Evolutionary conservation across 2,113 vertebrate species (phyloP), one percentile per base, ranked within the genome.

Genomic region (Colius striatus): DNA sequence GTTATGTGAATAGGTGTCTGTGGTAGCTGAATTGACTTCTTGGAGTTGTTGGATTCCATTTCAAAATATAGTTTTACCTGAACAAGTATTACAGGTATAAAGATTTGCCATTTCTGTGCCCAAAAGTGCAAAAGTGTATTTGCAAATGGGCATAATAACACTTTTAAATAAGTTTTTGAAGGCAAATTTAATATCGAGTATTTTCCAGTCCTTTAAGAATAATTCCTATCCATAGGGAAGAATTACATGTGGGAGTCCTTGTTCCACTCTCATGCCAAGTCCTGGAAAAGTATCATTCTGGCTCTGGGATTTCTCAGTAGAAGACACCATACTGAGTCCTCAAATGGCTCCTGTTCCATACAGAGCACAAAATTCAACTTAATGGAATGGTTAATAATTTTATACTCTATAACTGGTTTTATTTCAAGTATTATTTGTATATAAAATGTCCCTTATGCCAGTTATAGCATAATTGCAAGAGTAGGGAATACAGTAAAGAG

Each of bases 31-130:
- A 36, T 30, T 66, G 45, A 26, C 38, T 55, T 34, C 27, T 45
- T 29, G 17, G 32, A 36, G 55, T 32, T 48, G 30, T 38, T 45
- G 27, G 7, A 3, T 53, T 57, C 50, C 16, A 6, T 41, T 76
- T 50, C 17, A 32, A n/a, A 58, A 34, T 10, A 8, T 29, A n/a
- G 9, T 20, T 72, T 11, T 18, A 38, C 0, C 0, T n/a, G n/a
- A 58, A 9, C 16, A 68, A 51, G 11, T 2, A 3, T 55, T 65
- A 22, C 17, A 9, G 5, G 1, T 30, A 47, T 16, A 34, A 70
- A 57, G 27, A 20, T 6, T 62, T 70, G 10, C 50, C 16, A 16
- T 10, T 70, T 74, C 43, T 55, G 8, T 43, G 23, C 16, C 25
- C 47, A 9, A 18, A 19, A 20, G 34, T 16, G 8, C n/a, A n/a